Evolutionary conservation across 2,888 invertebrate genomes (phyloP).

Genomic region (Keiferia lycopersicella): DNA sequence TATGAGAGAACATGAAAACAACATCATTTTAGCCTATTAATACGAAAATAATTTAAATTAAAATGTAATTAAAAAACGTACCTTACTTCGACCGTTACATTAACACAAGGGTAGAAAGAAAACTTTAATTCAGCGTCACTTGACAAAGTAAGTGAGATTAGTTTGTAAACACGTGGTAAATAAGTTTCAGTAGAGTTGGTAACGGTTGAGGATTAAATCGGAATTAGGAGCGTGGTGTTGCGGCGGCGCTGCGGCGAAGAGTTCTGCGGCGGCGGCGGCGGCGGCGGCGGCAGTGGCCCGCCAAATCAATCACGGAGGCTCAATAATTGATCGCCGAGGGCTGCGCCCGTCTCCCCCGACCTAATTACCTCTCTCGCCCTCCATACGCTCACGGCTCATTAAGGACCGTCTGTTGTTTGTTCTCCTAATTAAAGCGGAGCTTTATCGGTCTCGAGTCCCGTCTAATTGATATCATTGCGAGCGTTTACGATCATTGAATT

Average conservation of each 20-base stretch:
- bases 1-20: too few relatives aligned
- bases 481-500: conserved; percentile 80
- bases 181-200: conserved; percentile 6
- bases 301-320: conserved; percentile 71
- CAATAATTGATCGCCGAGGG: conserved; percentile 72
- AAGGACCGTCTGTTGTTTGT: conserved; percentile 79
- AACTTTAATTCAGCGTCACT: neutral
- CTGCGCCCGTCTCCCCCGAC: conserved; percentile 58
- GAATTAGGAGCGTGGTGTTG: conserved; percentile 49
- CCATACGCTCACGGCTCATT: conserved; percentile 77
- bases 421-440: conserved; percentile 80
- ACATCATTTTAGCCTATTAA: too few relatives aligned
- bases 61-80: too few relatives aligned
- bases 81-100: too few relatives aligned
- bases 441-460: conserved; percentile 74
- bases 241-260: conserved; percentile 33
- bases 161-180: neutral
- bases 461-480: conserved; percentile 80
- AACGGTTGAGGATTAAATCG: conserved; percentile 19
- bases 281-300: conserved; percentile 38
- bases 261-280: conserved; percentile 33
- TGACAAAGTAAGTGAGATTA: neutral
- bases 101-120: too few relatives aligned
- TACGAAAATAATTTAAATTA: too few relatives aligned
- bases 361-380: conserved; percentile 75